phyloP scores from a whole-genome alignment of 2,113 vertebrate genomes.

The Fregata magnificens region DNA sequence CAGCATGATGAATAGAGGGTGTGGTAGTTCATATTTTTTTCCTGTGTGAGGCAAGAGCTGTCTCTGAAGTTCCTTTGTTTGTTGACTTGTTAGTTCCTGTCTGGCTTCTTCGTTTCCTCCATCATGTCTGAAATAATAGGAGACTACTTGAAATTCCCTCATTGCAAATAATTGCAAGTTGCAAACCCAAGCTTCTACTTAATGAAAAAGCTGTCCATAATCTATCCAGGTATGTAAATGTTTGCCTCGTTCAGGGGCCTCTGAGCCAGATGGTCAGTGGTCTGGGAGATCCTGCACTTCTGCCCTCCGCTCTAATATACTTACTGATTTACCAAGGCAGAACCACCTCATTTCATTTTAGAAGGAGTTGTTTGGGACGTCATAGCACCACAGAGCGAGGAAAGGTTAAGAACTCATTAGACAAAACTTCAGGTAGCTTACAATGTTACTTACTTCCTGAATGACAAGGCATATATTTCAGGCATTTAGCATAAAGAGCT shows the following conservation, averaged over 20 bases:
- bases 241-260: not conserved
- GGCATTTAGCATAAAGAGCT: not conserved
- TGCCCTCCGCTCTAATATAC: not conserved
- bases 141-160: not conserved
- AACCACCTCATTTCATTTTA: not conserved
- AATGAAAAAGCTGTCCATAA: not conserved
- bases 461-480: not conserved
- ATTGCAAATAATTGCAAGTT: not conserved
- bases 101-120: not conserved
- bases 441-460: not conserved
- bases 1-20: not conserved
- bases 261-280: not conserved
- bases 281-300: not conserved
- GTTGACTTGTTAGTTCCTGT: not conserved
- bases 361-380: not conserved
- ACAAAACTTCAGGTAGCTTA: not conserved
- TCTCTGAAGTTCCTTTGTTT: not conserved
- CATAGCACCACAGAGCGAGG: not conserved
- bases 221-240: fast-evolving
- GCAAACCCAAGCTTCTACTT: not conserved
- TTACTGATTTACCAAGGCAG: not conserved
- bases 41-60: not conserved
- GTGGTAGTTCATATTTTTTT: not conserved
- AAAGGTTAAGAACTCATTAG: not conserved
- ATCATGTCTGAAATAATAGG: not conserved